These are phyloP conservation scores for Timandra comae DNA, from an alignment of 2,888 invertebrate genomes.

Conservation along the genomic window DNA sequence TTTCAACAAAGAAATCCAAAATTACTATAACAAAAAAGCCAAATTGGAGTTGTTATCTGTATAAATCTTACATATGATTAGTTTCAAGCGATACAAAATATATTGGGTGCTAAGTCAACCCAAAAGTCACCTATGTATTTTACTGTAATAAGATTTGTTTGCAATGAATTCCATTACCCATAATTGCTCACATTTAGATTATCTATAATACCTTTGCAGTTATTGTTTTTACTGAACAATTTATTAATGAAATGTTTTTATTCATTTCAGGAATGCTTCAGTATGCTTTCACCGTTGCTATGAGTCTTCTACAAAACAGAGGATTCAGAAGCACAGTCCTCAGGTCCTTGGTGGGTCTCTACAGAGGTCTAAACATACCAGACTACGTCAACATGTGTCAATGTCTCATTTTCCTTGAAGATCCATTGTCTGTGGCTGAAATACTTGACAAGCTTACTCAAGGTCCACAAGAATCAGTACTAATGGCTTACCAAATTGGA, in stretches of 20 bases:
- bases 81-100: too few species aligned
- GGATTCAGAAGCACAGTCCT: conserved; percentile 95
- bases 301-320: conserved; percentile 96
- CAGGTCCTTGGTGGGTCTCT: conserved; percentile 91
- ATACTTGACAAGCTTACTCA: conserved; percentile 92
- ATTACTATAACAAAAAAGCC: too few species aligned
- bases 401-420: conserved; percentile 97
- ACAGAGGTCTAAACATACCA: conserved; percentile 90
- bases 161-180: too few species aligned
- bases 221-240: too few species aligned
- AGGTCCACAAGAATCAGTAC: conserved; percentile 84
- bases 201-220: too few species aligned
- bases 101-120: too few species aligned
- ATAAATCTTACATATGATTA: too few species aligned
- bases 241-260: conserved; percentile 1
- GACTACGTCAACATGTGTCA: conserved; percentile 99
- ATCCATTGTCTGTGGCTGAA: conserved; percentile 94
- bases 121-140: too few species aligned
- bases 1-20: conserved; percentile 1
- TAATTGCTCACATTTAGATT: too few species aligned
- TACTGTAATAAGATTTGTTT: too few species aligned
- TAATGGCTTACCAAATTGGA: conserved; percentile 99
- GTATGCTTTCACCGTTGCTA: conserved; percentile 97
- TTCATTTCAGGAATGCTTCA: conserved; percentile 84
- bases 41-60: too few species aligned